These are phyloP conservation scores for Falco concolor DNA, from an alignment of 2,797 vertebrate genomes.

Conservation along the genomic window DNA sequence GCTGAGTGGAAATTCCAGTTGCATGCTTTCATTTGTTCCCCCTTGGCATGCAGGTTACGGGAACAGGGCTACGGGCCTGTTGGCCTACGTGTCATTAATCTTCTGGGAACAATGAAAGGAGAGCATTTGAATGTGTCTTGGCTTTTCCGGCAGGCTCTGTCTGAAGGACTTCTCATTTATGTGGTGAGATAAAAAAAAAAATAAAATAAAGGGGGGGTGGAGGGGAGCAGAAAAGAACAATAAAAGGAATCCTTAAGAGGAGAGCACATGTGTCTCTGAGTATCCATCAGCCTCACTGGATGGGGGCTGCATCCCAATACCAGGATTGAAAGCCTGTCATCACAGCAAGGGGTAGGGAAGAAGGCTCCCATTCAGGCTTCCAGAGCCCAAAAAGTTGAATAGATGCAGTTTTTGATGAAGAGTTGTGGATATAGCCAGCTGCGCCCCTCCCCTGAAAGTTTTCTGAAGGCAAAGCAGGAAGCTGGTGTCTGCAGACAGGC, in stretches of 20 bases:
- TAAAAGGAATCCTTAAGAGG: slow-evolving; percentile 19
- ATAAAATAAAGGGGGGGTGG: not conserved
- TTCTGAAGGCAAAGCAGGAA: not conserved
- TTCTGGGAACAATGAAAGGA: slow-evolving; percentile 55
- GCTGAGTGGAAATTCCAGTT: slow-evolving; percentile 65
- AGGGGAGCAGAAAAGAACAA: not conserved
- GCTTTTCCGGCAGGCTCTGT: slow-evolving; percentile 25
- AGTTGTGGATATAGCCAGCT: not conserved
- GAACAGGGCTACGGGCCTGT: not conserved
- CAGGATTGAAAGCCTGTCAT: not conserved
- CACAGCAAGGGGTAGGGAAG: not conserved
- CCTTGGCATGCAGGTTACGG: slow-evolving; percentile 35
- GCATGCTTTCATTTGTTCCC: slow-evolving; percentile 52
- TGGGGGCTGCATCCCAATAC: not conserved
- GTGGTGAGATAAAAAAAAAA: not conserved
- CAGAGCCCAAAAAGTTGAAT: not conserved
- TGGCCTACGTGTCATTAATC: slow-evolving; percentile 48
- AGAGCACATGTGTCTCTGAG: not conserved
- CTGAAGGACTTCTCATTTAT: slow-evolving; percentile 55
- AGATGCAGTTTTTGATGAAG: not conserved
- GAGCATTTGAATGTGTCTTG: slow-evolving; percentile 57
- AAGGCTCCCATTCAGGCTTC: not conserved
- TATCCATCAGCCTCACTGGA: not conserved
- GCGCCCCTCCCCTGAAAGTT: not conserved
- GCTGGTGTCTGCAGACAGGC: not conserved